Evolutionary conservation across 2,113 vertebrate species (phyloP).

Genomic region (Rana temporaria): DNA sequence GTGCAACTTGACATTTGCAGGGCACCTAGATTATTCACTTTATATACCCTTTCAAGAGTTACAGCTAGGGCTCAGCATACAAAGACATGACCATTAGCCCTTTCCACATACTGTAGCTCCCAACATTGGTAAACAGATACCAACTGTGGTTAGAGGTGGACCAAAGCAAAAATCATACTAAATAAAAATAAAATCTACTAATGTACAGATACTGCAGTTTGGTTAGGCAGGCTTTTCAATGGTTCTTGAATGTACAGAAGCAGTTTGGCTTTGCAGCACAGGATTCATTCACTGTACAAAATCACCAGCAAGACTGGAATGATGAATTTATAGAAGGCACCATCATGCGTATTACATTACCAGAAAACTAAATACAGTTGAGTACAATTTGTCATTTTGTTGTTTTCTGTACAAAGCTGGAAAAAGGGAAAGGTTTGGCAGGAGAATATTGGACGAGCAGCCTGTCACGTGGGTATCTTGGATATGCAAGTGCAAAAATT

Average conservation of each 20-base stretch:
- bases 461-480: conserved; percentile 74
- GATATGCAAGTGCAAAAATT: conserved; percentile 76
- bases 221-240: conserved; percentile 72
- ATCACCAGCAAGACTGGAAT: conserved; percentile 88
- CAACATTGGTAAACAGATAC: conserved; percentile 34
- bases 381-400: conserved; percentile 71
- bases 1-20: conserved; percentile 40
- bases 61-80: conserved; percentile 31
- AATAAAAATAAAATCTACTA: conserved; percentile 65
- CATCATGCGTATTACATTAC: conserved; percentile 91
- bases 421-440: conserved; percentile 61
- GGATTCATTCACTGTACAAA: conserved; percentile 79
- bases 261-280: conserved; percentile 79
- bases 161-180: conserved; percentile 69
- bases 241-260: conserved; percentile 77
- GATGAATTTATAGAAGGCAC: conserved; percentile 94
- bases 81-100: conserved; percentile 34
- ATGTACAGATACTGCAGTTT: conserved; percentile 87
- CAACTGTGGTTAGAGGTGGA: conserved; percentile 59
- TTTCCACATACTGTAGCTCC: conserved; percentile 34
- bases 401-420: conserved; percentile 87
- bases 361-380: conserved; percentile 85
- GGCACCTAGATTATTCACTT: conserved; percentile 17
- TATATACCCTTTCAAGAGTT: conserved; percentile 35
- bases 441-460: conserved; percentile 73